Percentiles rank a stretch among this genome's conserved stretches.
Conservation (phyloP, 2,113 vertebrate genomes). For the Phalacrocorax carbo region DNA sequence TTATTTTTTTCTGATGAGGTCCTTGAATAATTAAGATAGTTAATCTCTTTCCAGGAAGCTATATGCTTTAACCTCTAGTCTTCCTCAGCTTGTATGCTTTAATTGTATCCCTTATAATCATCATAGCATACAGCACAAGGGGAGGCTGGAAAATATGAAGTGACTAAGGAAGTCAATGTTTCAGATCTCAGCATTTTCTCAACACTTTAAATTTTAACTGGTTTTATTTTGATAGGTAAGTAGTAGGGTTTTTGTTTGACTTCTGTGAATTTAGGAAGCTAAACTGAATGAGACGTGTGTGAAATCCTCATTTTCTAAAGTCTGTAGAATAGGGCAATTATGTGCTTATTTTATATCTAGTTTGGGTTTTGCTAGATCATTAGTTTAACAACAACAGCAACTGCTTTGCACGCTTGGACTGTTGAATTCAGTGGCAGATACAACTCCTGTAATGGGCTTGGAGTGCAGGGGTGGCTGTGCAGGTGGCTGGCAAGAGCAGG, state of each 20-base stretch:
- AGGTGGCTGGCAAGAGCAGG: neutral
- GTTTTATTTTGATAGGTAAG: neutral
- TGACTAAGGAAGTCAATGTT: neutral
- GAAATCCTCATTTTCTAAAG: neutral
- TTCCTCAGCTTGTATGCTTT: neutral
- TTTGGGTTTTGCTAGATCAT: neutral
- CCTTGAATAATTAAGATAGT: constrained; percentile 1
- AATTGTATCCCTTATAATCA: constrained; percentile 35
- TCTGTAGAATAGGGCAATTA: neutral
- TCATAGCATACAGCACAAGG: neutral
- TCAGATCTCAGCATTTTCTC: neutral
- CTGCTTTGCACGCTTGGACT: neutral
- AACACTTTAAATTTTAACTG: neutral
- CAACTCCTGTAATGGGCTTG: neutral
- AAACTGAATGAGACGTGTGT: neutral
- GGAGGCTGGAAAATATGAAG: neutral
- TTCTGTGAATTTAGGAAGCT: neutral
- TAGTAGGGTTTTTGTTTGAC: neutral
- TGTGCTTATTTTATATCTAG: neutral
- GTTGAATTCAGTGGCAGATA: neutral
- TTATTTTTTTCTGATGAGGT: neutral
- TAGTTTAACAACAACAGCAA: neutral
- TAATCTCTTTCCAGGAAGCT: constrained; percentile 45
- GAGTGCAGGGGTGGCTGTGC: neutral
- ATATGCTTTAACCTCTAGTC: constrained; percentile 20